A percentile compares a stretch with the other conserved stretches of the same genome.
These are phyloP conservation scores for Cygnus atratus DNA, from an alignment of 2,113 vertebrate species.

Conservation along the genomic window DNA sequence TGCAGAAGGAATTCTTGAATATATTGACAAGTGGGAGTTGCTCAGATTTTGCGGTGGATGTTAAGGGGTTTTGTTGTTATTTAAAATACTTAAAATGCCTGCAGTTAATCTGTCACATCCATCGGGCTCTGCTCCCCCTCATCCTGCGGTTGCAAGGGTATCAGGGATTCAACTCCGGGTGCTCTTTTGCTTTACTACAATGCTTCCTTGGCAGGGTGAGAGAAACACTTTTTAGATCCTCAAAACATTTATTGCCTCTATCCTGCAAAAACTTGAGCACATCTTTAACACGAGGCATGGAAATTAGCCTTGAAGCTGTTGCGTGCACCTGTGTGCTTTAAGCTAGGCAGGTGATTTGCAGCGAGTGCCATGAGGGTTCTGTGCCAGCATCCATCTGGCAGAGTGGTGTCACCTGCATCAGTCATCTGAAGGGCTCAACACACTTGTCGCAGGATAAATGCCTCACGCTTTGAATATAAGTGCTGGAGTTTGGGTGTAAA, in stretches of 20 bases:
- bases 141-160: background rate
- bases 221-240: background rate
- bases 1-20: background rate
- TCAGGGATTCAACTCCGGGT: background rate
- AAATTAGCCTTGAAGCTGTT: background rate
- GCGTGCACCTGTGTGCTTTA: background rate
- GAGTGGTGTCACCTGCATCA: background rate
- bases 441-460: background rate
- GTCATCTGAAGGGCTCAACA: background rate
- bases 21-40: background rate
- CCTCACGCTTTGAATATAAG: background rate
- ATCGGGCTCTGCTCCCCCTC: background rate
- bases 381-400: background rate
- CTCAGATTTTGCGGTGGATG: background rate
- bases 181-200: background rate
- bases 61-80: background rate
- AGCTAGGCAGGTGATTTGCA: background rate
- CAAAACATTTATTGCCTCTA: background rate
- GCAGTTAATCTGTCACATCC: background rate
- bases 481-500: background rate
- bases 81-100: background rate
- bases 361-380: background rate
- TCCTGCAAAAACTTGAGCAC: background rate
- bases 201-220: fast-evolving
- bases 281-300: background rate